Evolutionary conservation across 2,113 vertebrate species (phyloP).

Genomic region (Platichthys stellatus): DNA sequence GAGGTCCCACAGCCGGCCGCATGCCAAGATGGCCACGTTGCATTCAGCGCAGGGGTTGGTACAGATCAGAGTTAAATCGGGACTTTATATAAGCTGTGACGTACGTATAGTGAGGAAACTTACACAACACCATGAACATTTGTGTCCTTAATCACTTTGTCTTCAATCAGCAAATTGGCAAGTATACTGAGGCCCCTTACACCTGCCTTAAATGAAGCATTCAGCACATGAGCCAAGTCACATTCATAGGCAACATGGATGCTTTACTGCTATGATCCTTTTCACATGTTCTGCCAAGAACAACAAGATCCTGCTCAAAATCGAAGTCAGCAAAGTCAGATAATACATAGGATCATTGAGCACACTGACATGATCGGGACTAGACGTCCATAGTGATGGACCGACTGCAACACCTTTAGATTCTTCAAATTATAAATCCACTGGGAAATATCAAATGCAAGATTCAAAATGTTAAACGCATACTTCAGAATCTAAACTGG

Average conservation of each 20-base stretch:
- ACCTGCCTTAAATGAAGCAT: conserved; percentile 27
- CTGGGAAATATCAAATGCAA: not conserved
- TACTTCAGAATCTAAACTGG: not conserved
- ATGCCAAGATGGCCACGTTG: conserved; percentile 29
- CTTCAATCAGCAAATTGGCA: conserved; percentile 31
- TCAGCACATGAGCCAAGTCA: conserved; percentile 45
- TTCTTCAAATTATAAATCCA: not conserved
- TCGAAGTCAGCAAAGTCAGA: conserved; percentile 29
- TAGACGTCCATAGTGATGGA: not conserved
- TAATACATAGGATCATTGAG: not conserved
- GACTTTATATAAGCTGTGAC: conserved; percentile 29
- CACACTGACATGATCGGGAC: conserved; percentile 1
- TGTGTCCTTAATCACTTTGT: conserved; percentile 15
- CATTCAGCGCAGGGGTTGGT: not conserved
- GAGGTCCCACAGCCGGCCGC: conserved; percentile 15
- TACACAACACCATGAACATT: conserved; percentile 7
- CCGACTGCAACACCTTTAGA: not conserved
- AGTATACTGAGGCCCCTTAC: conserved; percentile 8
- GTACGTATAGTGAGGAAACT: conserved; percentile 20
- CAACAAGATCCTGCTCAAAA: conserved; percentile 32
- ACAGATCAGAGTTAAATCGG: conserved; percentile 23
- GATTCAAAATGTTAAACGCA: not conserved
- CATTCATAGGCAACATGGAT: conserved; percentile 42
- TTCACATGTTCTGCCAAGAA: conserved; percentile 64
- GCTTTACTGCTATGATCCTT: conserved; percentile 63